phyloP scores from a whole-genome alignment of 2,888 invertebrate species.

The Mythimna albipuncta region DNA sequence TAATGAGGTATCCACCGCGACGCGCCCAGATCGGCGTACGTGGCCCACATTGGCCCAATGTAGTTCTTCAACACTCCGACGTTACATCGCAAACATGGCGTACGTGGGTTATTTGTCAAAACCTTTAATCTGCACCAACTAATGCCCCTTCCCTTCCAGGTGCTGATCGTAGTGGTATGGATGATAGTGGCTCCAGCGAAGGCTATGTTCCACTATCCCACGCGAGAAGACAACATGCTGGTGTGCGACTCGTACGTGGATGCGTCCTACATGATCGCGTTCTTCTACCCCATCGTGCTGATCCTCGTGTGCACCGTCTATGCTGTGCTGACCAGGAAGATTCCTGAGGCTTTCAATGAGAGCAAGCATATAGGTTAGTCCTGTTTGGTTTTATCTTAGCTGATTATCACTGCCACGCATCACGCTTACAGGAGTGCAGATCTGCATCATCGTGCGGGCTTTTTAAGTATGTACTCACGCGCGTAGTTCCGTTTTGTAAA shows the following conservation, averaged over 20 bases:
- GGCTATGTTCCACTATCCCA: conserved; percentile 97
- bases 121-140: not conserved
- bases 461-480: no score
- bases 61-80: no score
- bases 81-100: no score
- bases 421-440: no score
- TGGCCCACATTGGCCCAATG: no score
- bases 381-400: not conserved
- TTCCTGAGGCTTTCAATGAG: conserved; percentile 99
- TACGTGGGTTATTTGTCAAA: no score
- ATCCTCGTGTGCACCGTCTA: conserved; percentile 98
- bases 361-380: conserved; percentile 98
- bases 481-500: no score
- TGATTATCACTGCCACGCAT: no score
- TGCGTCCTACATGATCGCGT: conserved; percentile 98
- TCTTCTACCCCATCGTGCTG: conserved; percentile 97
- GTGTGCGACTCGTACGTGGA: conserved; percentile 98
- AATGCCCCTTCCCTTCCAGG: conserved; percentile 83
- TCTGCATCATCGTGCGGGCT: no score
- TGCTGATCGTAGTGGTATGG: conserved; percentile 97
- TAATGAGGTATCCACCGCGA: no score
- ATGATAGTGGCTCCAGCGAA: conserved; percentile 97
- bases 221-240: conserved; percentile 97
- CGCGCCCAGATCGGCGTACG: no score
- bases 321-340: conserved; percentile 98